phyloP scores from a whole-genome alignment of 2,797 vertebrate genomes.

The Percopsis omiscomaycus region DNA sequence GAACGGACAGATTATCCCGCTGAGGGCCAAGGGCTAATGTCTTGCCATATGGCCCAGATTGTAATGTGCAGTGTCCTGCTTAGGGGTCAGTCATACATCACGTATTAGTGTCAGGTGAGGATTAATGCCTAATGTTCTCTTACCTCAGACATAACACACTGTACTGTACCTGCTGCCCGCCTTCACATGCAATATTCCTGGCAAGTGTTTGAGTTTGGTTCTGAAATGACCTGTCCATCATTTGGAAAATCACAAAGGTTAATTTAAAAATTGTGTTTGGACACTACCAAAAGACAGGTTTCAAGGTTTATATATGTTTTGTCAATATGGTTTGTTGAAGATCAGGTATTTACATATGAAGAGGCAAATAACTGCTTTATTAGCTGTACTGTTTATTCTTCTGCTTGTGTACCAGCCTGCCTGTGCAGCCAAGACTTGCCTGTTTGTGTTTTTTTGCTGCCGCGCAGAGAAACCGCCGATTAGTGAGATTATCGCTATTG shows the following conservation, averaged over 20 bases:
- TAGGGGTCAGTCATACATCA: constrained; percentile 83
- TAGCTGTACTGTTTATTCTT: background rate
- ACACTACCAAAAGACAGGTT: constrained; percentile 5
- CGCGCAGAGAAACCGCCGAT: constrained; percentile 51
- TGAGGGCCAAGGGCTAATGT: constrained; percentile 79
- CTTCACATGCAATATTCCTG: constrained; percentile 20
- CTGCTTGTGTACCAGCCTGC: constrained; percentile 34
- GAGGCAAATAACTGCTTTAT: background rate
- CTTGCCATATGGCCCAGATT: constrained; percentile 78
- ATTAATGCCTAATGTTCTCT: constrained; percentile 79
- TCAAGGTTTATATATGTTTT: constrained; percentile 9
- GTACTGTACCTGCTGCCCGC: constrained; percentile 41
- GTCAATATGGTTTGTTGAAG: background rate
- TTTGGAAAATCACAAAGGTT: background rate
- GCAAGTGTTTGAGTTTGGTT: background rate
- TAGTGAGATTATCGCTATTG: constrained; percentile 71
- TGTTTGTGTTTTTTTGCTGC: constrained; percentile 52
- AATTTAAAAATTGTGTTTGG: background rate
- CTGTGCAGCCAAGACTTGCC: constrained; percentile 28
- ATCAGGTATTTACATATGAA: background rate
- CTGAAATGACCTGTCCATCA: background rate
- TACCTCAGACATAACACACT: constrained; percentile 63
- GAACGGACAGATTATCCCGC: constrained; percentile 79
- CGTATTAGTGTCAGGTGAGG: constrained; percentile 86
- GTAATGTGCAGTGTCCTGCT: constrained; percentile 76